These are phyloP conservation scores for Propithecus perrieri DNA, from an alignment of 2,797 vertebrate species.

Conservation along the genomic window DNA sequence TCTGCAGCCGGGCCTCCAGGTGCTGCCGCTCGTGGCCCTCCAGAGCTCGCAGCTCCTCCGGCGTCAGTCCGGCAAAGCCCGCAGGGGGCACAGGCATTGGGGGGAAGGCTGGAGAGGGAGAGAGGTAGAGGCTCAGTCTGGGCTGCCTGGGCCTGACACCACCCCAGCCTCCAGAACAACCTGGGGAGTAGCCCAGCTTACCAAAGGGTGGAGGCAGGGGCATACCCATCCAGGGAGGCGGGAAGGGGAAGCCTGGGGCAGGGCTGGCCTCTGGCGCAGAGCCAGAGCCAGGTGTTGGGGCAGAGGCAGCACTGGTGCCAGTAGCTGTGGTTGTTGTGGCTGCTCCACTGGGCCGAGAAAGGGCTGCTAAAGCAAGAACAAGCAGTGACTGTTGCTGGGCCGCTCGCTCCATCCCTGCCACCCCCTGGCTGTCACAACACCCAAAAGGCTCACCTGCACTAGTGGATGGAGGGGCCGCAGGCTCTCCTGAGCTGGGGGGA, in stretches of 20 bases:
- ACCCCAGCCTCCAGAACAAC: neutral
- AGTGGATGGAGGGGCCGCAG: conserved; percentile 73
- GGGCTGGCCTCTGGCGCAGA: conserved; percentile 80
- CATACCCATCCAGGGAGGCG: conserved; percentile 95
- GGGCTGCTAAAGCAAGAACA: conserved; percentile 6
- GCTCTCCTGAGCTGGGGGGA: conserved; percentile 76
- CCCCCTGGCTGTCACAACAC: neutral
- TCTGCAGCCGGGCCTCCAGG: conserved; percentile 94
- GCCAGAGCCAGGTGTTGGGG: conserved; percentile 66
- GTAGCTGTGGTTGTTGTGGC: conserved; percentile 41
- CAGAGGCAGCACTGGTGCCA: conserved; percentile 66
- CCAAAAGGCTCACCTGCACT: conserved; percentile 77
- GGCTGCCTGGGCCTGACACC: neutral
- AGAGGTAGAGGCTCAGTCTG: neutral
- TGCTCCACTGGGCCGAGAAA: conserved; percentile 69
- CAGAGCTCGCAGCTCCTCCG: conserved; percentile 93
- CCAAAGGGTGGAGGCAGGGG: conserved; percentile 95
- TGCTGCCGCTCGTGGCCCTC: conserved; percentile 94
- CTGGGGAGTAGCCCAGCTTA: conserved; percentile 76
- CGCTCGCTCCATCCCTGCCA: neutral
- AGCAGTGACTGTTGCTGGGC: fast-evolving
- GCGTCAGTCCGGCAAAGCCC: conserved; percentile 92
- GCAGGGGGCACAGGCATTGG: conserved; percentile 95
- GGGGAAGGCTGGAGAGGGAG: conserved; percentile 87
- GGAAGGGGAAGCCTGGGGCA: conserved; percentile 91